These are phyloP conservation scores for Tenualosa thibaudeaui DNA, from an alignment of 2,797 vertebrate species.

Conservation along the genomic window DNA sequence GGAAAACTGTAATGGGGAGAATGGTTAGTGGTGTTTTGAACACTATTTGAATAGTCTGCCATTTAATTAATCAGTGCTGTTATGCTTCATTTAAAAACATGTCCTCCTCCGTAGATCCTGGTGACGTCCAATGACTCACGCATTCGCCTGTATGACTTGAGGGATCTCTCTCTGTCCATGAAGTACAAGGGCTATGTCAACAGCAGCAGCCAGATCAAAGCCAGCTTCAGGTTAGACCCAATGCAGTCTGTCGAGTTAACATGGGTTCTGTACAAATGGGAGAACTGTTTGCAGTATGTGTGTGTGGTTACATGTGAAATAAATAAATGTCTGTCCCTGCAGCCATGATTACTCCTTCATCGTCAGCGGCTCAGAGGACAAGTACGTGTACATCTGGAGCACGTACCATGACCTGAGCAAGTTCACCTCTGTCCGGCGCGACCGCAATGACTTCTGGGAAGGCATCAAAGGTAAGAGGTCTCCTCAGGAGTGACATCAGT, in stretches of 20 bases:
- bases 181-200: constrained; percentile 99
- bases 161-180: constrained; percentile 98
- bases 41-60: not conserved
- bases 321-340: constrained; percentile 34
- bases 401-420: constrained; percentile 98
- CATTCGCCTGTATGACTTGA: constrained; percentile 93
- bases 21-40: not conserved
- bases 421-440: constrained; percentile 95
- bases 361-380: constrained; percentile 97
- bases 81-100: not conserved
- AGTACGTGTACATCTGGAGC: constrained; percentile 98
- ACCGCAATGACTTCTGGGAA: constrained; percentile 99
- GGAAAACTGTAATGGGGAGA: too few relatives aligned
- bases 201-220: constrained; percentile 99
- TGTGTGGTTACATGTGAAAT: too few relatives aligned
- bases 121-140: constrained; percentile 98
- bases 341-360: constrained; percentile 98
- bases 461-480: constrained; percentile 91
- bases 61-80: not conserved
- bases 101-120: constrained; percentile 79
- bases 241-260: not conserved
- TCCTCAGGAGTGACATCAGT: not conserved
- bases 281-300: not conserved
- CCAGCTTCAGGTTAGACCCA: constrained; percentile 91
- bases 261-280: not conserved